Conservation (phyloP, 1,140 invertebrate genomes). For the Augochlora pura region DNA sequence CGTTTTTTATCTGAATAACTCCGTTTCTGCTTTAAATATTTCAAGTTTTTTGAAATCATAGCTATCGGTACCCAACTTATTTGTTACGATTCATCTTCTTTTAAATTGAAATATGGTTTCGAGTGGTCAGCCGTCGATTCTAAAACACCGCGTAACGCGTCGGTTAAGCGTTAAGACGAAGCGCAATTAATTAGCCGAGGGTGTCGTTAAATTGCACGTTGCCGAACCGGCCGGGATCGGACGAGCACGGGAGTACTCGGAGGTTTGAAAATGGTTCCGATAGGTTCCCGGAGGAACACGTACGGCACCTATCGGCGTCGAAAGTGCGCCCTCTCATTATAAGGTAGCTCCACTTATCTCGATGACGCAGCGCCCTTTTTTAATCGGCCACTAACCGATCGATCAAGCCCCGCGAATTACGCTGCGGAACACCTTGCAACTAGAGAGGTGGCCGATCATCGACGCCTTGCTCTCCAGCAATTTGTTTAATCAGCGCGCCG, state of each 20-base stretch:
- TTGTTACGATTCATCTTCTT: no score
- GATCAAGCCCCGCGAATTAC: constrained; percentile 51
- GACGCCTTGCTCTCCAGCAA: constrained; percentile 37
- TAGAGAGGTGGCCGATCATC: constrained; percentile 35
- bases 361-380: constrained; percentile 55
- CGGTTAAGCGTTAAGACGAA: neutral
- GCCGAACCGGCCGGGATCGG: neutral
- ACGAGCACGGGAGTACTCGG: constrained; percentile 4
- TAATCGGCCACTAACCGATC: constrained; percentile 58
- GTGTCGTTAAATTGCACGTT: constrained; percentile 51
- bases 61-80: no score
- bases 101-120: no score
- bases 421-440: constrained; percentile 46
- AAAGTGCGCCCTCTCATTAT: constrained; percentile 60
- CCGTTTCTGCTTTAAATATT: no score
- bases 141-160: no score
- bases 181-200: constrained; percentile 51
- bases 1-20: no score
- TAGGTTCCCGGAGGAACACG: constrained; percentile 8
- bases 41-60: no score
- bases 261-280: constrained; percentile 43
- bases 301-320: constrained; percentile 26
- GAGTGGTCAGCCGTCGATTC: no score
- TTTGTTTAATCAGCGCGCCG: constrained; percentile 51
- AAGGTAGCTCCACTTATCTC: constrained; percentile 62